phyloP scores from a whole-genome alignment of 2,113 vertebrate species.

The Ceuthmochares aereus region DNA sequence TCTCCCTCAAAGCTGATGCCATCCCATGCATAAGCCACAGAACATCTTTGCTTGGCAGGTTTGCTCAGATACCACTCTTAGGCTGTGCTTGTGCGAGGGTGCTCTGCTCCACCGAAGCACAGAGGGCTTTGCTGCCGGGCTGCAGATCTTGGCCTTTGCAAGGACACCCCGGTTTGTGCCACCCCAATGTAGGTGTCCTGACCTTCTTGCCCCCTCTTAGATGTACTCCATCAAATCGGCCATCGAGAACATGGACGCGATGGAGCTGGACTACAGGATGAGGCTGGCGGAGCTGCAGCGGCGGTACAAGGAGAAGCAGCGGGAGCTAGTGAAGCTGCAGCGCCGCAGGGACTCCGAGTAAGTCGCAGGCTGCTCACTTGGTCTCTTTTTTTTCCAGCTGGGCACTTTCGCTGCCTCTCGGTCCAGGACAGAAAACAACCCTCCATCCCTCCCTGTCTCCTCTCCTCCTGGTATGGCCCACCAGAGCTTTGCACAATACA shows the following conservation, averaged over 20 bases:
- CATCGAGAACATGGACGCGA: slow-evolving; percentile 87
- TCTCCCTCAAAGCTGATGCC: not conserved
- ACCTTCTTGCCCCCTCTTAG: slow-evolving; percentile 55
- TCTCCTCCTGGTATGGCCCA: not conserved
- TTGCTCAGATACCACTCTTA: not conserved
- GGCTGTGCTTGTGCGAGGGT: not conserved
- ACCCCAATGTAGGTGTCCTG: not conserved
- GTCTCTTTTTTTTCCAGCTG: slow-evolving; percentile 19
- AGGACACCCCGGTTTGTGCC: not conserved
- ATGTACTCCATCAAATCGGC: slow-evolving; percentile 90
- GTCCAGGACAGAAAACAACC: not conserved
- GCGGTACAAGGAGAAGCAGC: slow-evolving; percentile 93
- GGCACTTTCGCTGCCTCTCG: not conserved
- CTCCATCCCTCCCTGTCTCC: not conserved
- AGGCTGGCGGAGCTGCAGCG: slow-evolving; percentile 92
- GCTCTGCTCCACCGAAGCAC: not conserved
- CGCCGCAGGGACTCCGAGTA: slow-evolving; percentile 90
- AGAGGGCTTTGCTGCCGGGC: not conserved
- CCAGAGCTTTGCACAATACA: slow-evolving; percentile 53
- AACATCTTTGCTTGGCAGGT: not conserved
- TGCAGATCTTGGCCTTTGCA: not conserved
- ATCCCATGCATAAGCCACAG: not conserved
- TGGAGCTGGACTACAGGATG: slow-evolving; percentile 94
- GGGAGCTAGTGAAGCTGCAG: slow-evolving; percentile 92
- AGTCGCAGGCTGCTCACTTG: slow-evolving; percentile 58